phyloP scores from a whole-genome alignment of 30 jellyfish, hydroid and myxozoan genomes.

The Aurelia sp. region DNA sequence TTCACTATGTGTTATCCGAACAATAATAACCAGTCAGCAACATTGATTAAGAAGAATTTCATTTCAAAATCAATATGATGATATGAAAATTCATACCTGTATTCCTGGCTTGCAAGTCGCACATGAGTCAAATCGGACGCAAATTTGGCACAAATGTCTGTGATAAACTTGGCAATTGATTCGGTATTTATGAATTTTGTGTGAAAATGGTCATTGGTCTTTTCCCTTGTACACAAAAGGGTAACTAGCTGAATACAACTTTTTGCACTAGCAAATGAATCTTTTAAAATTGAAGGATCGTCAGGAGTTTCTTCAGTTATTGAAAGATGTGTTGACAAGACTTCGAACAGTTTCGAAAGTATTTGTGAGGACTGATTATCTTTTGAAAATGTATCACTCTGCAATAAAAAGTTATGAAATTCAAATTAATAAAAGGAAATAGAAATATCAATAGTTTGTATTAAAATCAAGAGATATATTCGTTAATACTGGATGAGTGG shows the following conservation, averaged over 20 bases:
- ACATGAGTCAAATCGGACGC: slow-evolving; percentile 13
- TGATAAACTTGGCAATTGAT: slow-evolving; percentile 3
- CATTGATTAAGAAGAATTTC: no score
- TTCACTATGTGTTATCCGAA: no score
- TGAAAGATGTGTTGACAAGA: not conserved
- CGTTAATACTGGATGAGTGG: no score
- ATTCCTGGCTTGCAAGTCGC: not conserved
- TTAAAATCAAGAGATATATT: no score
- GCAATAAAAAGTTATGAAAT: no score
- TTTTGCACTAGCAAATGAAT: slow-evolving; percentile 6
- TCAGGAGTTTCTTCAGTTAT: slow-evolving; percentile 1
- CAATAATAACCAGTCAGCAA: no score
- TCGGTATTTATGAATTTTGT: not conserved
- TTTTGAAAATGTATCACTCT: no score
- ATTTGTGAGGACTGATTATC: no score
- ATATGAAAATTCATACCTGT: slow-evolving; percentile 18
- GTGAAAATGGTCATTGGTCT: not conserved
- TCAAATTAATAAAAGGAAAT: no score
- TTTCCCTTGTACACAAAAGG: not conserved
- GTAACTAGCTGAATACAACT: slow-evolving; percentile 4
- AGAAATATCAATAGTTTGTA: no score
- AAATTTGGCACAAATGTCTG: not conserved
- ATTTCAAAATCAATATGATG: not conserved
- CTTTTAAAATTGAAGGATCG: slow-evolving; percentile 6
- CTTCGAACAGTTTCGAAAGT: no score